These are phyloP conservation scores for Paratrypauchen microcephalus DNA, from an alignment of 2,797 vertebrate species.

Conservation along the genomic window DNA sequence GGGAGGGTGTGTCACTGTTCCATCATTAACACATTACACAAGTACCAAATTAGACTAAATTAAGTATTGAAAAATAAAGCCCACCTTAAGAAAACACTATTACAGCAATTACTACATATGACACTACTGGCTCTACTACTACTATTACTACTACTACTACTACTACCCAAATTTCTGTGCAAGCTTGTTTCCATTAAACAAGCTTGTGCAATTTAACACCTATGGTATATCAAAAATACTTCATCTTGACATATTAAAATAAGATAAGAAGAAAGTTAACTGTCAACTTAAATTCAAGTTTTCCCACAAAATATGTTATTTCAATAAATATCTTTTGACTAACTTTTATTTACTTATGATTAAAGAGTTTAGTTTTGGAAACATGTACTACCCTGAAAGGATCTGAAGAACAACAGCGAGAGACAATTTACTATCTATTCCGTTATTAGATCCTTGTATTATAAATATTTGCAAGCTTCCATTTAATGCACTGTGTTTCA, in stretches of 20 bases:
- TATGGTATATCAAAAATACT: not conserved
- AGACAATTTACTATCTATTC: not conserved
- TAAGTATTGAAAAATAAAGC: no score
- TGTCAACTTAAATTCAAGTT: not conserved
- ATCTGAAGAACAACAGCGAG: not conserved
- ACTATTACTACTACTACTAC: no score
- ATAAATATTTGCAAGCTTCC: slow-evolving; percentile 18
- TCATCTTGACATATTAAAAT: not conserved
- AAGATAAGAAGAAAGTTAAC: not conserved
- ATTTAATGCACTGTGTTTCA: slow-evolving; percentile 15
- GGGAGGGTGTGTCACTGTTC: slow-evolving; percentile 21
- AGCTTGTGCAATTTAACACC: no score
- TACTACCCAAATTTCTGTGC: no score
- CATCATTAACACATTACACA: not conserved
- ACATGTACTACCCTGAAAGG: not conserved
- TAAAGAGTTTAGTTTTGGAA: not conserved
- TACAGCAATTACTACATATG: no score
- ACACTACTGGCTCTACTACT: no score
- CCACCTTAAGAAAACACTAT: no score
- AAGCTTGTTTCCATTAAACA: no score
- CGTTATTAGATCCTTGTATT: slow-evolving; percentile 10
- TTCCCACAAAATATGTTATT: not conserved
- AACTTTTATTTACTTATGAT: no score
- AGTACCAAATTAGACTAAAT: no score
- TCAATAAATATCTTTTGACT: no score